Base-by-base conservation (phyloP, 2,113 vertebrate species). In the Panthera uncia region DNA sequence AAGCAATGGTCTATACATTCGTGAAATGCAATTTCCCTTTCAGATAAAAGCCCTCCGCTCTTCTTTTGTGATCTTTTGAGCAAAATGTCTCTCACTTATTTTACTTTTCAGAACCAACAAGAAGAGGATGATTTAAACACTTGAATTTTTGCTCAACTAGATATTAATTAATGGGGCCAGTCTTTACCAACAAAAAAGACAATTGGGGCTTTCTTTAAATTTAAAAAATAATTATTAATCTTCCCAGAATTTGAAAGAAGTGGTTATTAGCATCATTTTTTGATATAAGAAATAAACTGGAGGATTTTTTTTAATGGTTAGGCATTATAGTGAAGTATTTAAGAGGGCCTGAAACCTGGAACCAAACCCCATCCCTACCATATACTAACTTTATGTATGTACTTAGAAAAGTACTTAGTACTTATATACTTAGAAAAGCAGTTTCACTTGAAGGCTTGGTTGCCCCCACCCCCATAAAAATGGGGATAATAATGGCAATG, bases 11-110 rank as follows among this genome's bases (percentile, higher is more conserved):
- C 94, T 85, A 65, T 25, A 87, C 9, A 25, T 66, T 74, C 11
- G 5, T 63, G 73, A 76, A 95, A 93, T 38, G 71, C 73, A 89
- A 69, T 79, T 86, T 79, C 86, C 89, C 89, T 93, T 95, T 89
- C 66, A 94, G 55, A 87, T 80, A 82, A 94, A 93, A 95, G 38
- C 19, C 16, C 29, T 79, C 55, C 48, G 6, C 29, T 66, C 33
- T 91, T 96, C 52, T 90, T 92, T 68, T 92, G 19, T 80, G 78
- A 41, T 78, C 73, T 85, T 94, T 78, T n/a, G 16, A 80, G 96
- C 29, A 38, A 41, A 90, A 8, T 48, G 48, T 89, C 73, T 96
- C 92, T 92, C 76, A 41, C 18, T 90, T 84, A 38, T 18, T 97
- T 92, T 65, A 71, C 74, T 96, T 92, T 94, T 89, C 63, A 85